phyloP scores from a whole-genome alignment of 2,797 vertebrate species.

The Fringilla coelebs region DNA sequence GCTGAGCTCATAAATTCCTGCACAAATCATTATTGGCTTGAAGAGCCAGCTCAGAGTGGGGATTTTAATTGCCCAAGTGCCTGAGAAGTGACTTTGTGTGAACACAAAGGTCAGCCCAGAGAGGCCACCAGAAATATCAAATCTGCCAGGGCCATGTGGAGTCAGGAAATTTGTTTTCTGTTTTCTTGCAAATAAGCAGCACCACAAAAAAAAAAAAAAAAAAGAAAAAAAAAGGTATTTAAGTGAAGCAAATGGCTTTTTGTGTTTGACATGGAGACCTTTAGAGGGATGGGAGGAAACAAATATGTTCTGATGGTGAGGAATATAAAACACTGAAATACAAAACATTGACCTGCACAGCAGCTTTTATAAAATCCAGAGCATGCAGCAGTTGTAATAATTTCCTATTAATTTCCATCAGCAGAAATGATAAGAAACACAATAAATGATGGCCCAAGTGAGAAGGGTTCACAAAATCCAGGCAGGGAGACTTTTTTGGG shows the following conservation, averaged over 20 bases:
- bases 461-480: background rate
- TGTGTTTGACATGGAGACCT: background rate
- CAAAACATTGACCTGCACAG: background rate
- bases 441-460: background rate
- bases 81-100: background rate
- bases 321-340: background rate
- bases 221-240: background rate
- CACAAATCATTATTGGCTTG: background rate
- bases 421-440: background rate
- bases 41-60: background rate
- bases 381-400: background rate
- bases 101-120: background rate
- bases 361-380: background rate
- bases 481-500: background rate
- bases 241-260: background rate
- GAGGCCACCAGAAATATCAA: background rate
- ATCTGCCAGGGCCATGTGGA: background rate
- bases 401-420: background rate
- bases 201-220: background rate
- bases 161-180: conserved; percentile 36
- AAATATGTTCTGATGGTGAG: background rate
- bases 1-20: background rate
- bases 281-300: background rate
- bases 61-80: conserved; percentile 9
- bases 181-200: background rate